A percentile compares a stretch with the other conserved stretches of the same genome.
phyloP scores from a whole-genome alignment of 2,797 vertebrate species.

The Rallus crepitans region DNA sequence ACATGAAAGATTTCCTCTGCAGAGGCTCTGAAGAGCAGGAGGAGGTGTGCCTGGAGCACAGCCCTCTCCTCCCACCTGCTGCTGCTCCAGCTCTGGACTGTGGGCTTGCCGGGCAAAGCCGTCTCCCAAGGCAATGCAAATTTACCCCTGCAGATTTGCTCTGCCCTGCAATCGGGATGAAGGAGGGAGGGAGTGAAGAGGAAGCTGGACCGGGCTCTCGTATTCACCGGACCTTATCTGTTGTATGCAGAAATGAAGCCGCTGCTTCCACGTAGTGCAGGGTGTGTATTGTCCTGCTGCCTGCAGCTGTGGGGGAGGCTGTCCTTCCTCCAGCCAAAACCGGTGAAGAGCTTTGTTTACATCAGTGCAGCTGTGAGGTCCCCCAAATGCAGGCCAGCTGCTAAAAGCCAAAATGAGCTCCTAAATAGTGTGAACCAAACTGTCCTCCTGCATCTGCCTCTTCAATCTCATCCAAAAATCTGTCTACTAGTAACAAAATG shows the following conservation, averaged over 20 bases:
- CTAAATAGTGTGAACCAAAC: conserved; percentile 3
- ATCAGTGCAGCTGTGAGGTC: conserved; percentile 37
- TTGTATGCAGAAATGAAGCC: background rate
- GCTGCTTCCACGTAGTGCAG: background rate
- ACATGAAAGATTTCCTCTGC: background rate
- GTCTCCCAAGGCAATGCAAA: fast-evolving
- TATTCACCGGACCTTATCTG: background rate
- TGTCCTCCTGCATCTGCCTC: background rate
- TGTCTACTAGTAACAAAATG: background rate
- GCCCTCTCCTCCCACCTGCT: background rate
- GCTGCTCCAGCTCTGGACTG: background rate
- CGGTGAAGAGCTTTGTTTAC: background rate
- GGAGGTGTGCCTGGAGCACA: background rate
- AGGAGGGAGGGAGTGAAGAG: background rate
- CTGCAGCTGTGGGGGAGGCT: background rate
- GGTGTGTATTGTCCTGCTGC: fast-evolving
- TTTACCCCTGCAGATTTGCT: background rate
- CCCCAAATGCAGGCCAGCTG: conserved; percentile 29
- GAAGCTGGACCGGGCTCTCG: fast-evolving
- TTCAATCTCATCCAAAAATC: background rate
- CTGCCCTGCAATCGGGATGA: fast-evolving
- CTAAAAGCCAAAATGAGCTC: background rate
- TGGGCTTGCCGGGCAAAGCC: fast-evolving
- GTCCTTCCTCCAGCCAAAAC: background rate
- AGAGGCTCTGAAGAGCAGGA: background rate